Evolutionary conservation across 2,888 invertebrate genomes (phyloP), one percentile per base, ranked within the genome.

Genomic region (Habroteleia sp.): DNA sequence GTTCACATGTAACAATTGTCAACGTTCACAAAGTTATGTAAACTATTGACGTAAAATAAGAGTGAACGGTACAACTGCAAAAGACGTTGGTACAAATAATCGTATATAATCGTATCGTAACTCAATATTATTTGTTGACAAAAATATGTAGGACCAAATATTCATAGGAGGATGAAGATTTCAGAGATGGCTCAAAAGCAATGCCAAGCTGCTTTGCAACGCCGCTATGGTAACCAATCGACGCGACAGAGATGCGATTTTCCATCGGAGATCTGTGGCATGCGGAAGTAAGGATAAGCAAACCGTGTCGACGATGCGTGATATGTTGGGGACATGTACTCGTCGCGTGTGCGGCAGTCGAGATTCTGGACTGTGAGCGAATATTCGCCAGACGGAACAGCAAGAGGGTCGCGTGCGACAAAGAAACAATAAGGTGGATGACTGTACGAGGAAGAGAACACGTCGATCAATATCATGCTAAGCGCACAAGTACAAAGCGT

Each of bases 391-490:
- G 6, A 14, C 37, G 62, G 48, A 48, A 63, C 35, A 48, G 20
- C 14, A 31, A 66, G 58, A 42, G 62, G 31, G 39, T 39, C 39
- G 46, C 44, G 58, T 44, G 63, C 37, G 42, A 68, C 39, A 31
- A 68, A 33, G 33, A 58, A 42, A 33, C 37, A 31, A 50, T 29
- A 41, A 44, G 58, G 20, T 13, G 33, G 46, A 50, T 35, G 44
- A 52, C 42, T 35, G 72, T 72, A 73, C 50, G 54, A 58, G 54
- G 69, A 72, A 46, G 72, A 73, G 76, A 66, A 76, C 79, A 80
- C 82, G 82, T 85, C 85, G 85, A 85, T 85, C 85, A 85, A 85
- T 85, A 85, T 85, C 84, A 80, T 80, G 80, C 82, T 84, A 83
- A 85, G 83, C 85, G 82, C 81, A 81, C 83, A 81, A 79, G 81